A percentile compares a stretch with the other conserved stretches of the same genome.
Evolutionary conservation across 2,888 invertebrate species (phyloP).

Genomic region (Ornithoptera priamus): DNA sequence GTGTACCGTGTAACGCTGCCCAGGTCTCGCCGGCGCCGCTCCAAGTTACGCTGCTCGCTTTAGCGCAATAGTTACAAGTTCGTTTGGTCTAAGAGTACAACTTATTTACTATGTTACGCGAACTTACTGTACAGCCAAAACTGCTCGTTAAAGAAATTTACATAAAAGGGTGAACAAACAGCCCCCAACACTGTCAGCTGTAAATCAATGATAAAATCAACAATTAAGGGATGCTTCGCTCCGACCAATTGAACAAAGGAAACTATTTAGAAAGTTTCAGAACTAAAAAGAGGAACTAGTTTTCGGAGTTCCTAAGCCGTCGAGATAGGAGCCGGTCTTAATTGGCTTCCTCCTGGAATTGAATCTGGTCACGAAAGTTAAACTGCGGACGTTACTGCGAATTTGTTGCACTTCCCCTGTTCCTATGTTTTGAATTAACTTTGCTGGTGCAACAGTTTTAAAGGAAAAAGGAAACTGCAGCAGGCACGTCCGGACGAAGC

Average conservation of each 20-base stretch:
- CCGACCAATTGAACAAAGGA: slow-evolving; percentile 8
- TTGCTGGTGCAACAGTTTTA: neutral
- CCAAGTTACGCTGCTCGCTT: too few relatives aligned
- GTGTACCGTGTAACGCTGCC: too few relatives aligned
- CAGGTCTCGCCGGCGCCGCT: too few relatives aligned
- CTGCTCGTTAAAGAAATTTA: too few relatives aligned
- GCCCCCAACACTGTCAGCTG: neutral
- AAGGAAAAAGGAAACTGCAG: too few relatives aligned
- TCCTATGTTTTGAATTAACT: slow-evolving; percentile 14
- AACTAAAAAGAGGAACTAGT: slow-evolving; percentile 22
- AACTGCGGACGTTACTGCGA: slow-evolving; percentile 16
- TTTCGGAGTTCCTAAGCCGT: slow-evolving; percentile 6
- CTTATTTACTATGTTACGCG: too few relatives aligned
- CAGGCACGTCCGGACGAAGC: too few relatives aligned
- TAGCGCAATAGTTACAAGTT: too few relatives aligned
- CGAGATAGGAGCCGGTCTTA: slow-evolving; percentile 22
- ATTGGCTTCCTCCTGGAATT: slow-evolving; percentile 25
- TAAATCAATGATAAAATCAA: slow-evolving; percentile 15
- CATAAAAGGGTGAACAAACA: neutral
- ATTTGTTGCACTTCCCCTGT: slow-evolving; percentile 19
- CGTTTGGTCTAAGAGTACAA: too few relatives aligned
- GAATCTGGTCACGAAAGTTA: slow-evolving; percentile 26
- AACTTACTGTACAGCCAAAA: too few relatives aligned
- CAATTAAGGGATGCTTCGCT: slow-evolving; percentile 1
- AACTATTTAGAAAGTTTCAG: slow-evolving; percentile 21